Base-by-base conservation (phyloP, 1,140 invertebrate species). In the Aphis gossypii region DNA sequence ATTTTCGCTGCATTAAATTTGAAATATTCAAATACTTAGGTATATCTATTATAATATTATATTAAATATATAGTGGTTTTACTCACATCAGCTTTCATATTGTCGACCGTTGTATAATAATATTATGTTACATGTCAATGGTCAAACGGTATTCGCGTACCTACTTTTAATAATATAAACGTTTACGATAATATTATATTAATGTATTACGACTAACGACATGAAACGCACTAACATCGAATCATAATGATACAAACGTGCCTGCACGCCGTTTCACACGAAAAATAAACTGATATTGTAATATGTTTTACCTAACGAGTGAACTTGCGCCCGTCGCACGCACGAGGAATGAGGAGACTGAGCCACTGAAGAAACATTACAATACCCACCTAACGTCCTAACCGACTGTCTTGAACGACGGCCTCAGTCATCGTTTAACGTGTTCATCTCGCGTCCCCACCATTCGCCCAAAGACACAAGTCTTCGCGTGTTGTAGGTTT, bases 81-180 rank as follows among this genome's bases (percentile, higher is more conserved):
- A 87, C 86, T 87, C 46, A 87, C 86, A n/a, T 87, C 44, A 48
- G 86, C 6, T 87, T 51, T 87, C 86, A 87, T 87, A n/a, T 35
- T 46, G 46, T 51, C 86, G n/a, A 11, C 9, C 38, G 83, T 41
- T 14, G 9, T 44, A 25, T 44, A 23, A 25, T 44, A 23, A 41
- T 41, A 41, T 84, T 44, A 11, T 41, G 23, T 84, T 41, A 38
- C 83, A 84, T 84, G 35, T 38, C 82, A 38, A 21, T 83, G 82
- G 8, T 83, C 82, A 84, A 23, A 8, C 18, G 82, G 23, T 20
- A 46, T 46, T 11, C 30, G 30, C 25, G 9, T 9, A 30, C 38
- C 38, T 41, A 2, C 60, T 3, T 76, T n/a, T 5, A 76, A 76
- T n/a, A 68, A 68, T 68, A 68, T n/a, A 30, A 76, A 76, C 60